phyloP scores from a whole-genome alignment of 2,113 vertebrate genomes.

The Aphyosemion australe region DNA sequence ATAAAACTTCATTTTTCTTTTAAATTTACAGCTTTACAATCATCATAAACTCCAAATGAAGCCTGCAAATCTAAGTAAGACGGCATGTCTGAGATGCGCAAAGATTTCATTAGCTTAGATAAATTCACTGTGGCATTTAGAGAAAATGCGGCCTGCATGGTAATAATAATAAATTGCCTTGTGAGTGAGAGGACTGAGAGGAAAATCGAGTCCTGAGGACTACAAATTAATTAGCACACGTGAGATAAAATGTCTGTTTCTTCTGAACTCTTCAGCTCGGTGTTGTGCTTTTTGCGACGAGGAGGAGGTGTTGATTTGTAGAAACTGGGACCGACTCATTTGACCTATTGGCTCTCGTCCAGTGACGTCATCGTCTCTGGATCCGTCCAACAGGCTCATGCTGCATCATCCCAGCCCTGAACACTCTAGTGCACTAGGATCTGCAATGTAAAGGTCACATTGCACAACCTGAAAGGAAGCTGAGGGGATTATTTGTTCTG shows the following conservation, averaged over 20 bases:
- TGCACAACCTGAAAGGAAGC: slow-evolving; percentile 12
- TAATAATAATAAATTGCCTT: slow-evolving; percentile 53
- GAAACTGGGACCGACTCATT: slow-evolving; percentile 40
- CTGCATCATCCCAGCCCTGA: neutral
- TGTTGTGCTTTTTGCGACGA: neutral
- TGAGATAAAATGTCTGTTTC: slow-evolving; percentile 41
- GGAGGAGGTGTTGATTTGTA: slow-evolving; percentile 26
- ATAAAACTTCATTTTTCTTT: slow-evolving; percentile 15
- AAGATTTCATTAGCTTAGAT: slow-evolving; percentile 51
- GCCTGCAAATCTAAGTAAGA: slow-evolving; percentile 37
- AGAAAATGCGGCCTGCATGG: slow-evolving; percentile 41
- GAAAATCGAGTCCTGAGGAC: slow-evolving; percentile 16
- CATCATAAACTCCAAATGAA: slow-evolving; percentile 31
- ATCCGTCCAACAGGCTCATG: neutral
- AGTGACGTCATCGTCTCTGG: slow-evolving; percentile 20
- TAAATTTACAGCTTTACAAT: slow-evolving; percentile 27
- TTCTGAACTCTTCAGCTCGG: slow-evolving; percentile 27
- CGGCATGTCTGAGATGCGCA: slow-evolving; percentile 26
- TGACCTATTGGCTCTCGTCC: slow-evolving; percentile 16
- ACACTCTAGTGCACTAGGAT: neutral
- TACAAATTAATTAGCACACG: slow-evolving; percentile 51
- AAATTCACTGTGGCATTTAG: slow-evolving; percentile 64
- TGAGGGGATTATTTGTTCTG: slow-evolving; percentile 11
- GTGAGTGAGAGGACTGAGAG: slow-evolving; percentile 21
- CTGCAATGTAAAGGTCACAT: slow-evolving; percentile 30